Evolutionary conservation across 2,888 invertebrate species (phyloP).

Genomic region (Drosophila histrio): DNA sequence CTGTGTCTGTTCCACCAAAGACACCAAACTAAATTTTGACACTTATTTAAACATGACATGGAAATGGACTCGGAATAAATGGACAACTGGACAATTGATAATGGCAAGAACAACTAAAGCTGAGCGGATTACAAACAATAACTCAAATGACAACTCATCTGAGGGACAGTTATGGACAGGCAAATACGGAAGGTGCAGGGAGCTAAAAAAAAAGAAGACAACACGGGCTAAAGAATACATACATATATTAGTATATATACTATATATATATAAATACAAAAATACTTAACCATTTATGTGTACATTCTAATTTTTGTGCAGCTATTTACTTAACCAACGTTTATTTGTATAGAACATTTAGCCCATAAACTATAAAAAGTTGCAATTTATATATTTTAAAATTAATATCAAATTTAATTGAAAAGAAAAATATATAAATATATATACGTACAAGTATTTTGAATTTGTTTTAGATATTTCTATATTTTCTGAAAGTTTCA

Average conservation of each 20-base stretch:
- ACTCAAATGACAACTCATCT: conserved; percentile 28
- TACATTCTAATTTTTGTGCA: conserved; percentile 22
- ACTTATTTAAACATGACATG: conserved; percentile 1
- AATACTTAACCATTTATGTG: conserved; percentile 25
- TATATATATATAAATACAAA: conserved; percentile 27
- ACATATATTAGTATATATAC: conserved; percentile 45
- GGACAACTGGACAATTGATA: conserved; percentile 34
- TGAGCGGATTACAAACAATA: conserved; percentile 28
- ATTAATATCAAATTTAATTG: too few relatives aligned
- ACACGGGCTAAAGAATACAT: conserved; percentile 58
- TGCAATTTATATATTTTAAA: not conserved
- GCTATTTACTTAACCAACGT: conserved; percentile 5
- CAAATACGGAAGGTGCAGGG: conserved; percentile 43
- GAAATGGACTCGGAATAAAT: conserved; percentile 13
- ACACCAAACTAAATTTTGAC: conserved; percentile 51
- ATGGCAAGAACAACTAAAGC: conserved; percentile 31
- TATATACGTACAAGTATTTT: not conserved
- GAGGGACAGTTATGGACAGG: conserved; percentile 45
- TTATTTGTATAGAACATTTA: conserved; percentile 9
- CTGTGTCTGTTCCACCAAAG: conserved; percentile 48
- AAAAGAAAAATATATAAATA: not conserved
- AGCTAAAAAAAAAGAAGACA: conserved; percentile 11
- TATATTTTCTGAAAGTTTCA: not conserved
- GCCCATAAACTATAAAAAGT: conserved; percentile 23
- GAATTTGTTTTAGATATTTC: too few relatives aligned